Percentiles rank a stretch among this genome's conserved stretches.
Evolutionary conservation across 2,888 invertebrate species (phyloP).

Genomic region (Tipula unca): DNA sequence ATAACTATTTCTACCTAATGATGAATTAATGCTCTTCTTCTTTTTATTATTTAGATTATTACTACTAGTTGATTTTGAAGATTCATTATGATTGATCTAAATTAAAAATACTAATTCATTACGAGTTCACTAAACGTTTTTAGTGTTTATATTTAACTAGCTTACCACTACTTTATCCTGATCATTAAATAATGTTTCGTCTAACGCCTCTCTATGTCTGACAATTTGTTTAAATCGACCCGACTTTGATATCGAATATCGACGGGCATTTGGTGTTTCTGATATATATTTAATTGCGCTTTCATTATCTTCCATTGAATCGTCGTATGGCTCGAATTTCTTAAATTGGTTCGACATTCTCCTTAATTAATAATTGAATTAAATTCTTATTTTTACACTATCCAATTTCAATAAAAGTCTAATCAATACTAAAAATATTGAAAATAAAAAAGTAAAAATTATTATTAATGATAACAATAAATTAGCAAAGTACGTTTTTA

Average conservation of each 20-base stretch:
- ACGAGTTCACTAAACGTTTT: neutral
- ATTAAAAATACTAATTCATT: neutral
- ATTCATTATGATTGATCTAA: neutral
- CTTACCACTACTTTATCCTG: neutral
- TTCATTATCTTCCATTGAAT: neutral
- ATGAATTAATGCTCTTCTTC: neutral
- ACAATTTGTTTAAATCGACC: slow-evolving; percentile 50
- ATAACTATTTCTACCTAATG: neutral
- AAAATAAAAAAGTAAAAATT: neutral
- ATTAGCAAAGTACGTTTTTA: neutral
- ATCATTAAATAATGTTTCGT: slow-evolving; percentile 43
- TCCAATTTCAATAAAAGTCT: neutral
- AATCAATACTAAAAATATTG: slow-evolving; percentile 9
- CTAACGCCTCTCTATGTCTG: slow-evolving; percentile 46
- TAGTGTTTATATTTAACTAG: neutral
- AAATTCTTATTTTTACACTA: neutral
- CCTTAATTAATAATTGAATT: neutral
- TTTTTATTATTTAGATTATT: neutral
- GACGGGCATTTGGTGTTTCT: neutral
- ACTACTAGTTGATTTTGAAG: neutral
- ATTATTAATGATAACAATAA: neutral
- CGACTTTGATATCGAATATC: slow-evolving; percentile 51
- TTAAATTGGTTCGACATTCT: neutral
- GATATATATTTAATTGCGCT: neutral
- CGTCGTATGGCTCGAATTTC: neutral